Conservation (phyloP, 2,113 vertebrate species). For the Heterocephalus glaber region DNA sequence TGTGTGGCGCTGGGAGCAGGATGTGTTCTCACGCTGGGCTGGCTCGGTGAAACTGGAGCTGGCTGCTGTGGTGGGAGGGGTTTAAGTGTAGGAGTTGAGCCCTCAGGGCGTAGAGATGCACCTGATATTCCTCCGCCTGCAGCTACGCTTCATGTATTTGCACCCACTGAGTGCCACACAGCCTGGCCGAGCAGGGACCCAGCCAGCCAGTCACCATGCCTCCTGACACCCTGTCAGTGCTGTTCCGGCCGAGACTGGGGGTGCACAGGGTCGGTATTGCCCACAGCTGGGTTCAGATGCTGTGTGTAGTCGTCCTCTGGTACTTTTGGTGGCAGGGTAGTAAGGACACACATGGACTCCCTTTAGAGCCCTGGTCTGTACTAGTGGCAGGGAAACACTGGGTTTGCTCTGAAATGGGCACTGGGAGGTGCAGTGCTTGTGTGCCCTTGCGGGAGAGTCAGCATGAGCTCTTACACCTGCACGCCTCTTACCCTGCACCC, state of each 20-base stretch:
- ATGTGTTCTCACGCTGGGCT: slow-evolving; percentile 87
- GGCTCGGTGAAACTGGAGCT: slow-evolving; percentile 90
- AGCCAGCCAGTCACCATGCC: slow-evolving; percentile 59
- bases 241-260: neutral
- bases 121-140: slow-evolving; percentile 96
- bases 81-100: slow-evolving; percentile 94
- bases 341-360: neutral
- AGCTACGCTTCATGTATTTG: slow-evolving; percentile 92
- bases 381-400: neutral
- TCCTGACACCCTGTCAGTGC: slow-evolving; percentile 53
- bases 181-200: neutral
- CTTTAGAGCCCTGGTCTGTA: neutral
- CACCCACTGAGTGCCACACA: slow-evolving; percentile 70
- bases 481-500: neutral
- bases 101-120: slow-evolving; percentile 96
- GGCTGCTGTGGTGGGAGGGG: slow-evolving; percentile 92
- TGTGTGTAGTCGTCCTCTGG: too few species aligned
- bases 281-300: neutral
- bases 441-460: neutral
- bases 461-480: neutral
- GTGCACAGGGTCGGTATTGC: neutral
- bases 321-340: neutral
- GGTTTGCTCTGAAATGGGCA: neutral
- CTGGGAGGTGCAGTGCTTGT: fast-evolving
- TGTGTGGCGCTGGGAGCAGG: slow-evolving; percentile 83